phyloP scores from a whole-genome alignment of 2,113 vertebrate genomes.

The Dermatemys mawii region DNA sequence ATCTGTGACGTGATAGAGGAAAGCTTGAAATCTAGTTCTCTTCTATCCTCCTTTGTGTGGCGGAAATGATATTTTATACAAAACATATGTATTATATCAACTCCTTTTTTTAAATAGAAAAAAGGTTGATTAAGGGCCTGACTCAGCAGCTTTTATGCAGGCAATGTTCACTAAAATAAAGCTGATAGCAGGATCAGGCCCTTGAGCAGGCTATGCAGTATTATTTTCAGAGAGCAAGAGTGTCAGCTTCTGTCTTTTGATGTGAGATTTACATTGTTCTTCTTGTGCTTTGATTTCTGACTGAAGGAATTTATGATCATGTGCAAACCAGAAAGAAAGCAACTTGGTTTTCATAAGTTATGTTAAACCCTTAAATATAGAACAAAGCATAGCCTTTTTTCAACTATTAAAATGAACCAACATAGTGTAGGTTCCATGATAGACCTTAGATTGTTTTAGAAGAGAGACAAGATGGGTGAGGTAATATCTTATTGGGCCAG shows the following conservation, averaged over 20 bases:
- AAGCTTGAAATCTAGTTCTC: background rate
- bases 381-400: background rate
- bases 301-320: rapidly evolving
- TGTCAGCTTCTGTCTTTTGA: background rate
- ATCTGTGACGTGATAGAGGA: background rate
- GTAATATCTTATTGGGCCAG: background rate
- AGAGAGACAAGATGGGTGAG: background rate
- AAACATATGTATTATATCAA: background rate
- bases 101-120: background rate
- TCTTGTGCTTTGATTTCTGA: background rate
- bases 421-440: background rate
- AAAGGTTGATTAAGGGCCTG: background rate
- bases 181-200: background rate
- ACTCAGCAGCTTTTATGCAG: background rate
- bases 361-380: background rate
- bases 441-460: background rate
- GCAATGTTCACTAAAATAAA: background rate
- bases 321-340: background rate
- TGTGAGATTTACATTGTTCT: background rate
- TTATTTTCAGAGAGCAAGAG: background rate
- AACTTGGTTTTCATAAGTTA: background rate
- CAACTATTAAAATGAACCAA: background rate
- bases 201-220: background rate
- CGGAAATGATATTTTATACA: background rate
- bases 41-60: background rate